Evolutionary conservation across 2,888 invertebrate genomes (phyloP).

Genomic region (Pelosia muscerda): DNA sequence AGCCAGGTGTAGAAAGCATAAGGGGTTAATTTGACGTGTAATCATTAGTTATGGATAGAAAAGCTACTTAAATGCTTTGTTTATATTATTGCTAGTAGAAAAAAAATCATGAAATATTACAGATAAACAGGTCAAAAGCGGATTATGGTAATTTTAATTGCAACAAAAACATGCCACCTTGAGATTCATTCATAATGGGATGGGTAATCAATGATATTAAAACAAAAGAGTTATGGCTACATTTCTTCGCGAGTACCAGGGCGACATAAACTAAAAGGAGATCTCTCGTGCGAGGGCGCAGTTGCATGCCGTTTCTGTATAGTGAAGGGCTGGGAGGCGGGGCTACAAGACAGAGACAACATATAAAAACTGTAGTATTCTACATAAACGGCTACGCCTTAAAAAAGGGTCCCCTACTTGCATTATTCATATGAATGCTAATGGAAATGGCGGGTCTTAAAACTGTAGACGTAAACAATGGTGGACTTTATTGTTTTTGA

Average conservation of each 20-base stretch:
- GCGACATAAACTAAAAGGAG: conserved; percentile 37
- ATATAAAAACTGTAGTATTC: conserved; percentile 50
- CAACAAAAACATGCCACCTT: background rate
- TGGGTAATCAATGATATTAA: background rate
- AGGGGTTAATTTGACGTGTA: background rate
- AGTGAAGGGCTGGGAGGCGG: conserved; percentile 37
- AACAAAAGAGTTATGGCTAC: conserved; percentile 50
- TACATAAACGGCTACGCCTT: conserved; percentile 48
- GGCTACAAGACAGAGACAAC: conserved; percentile 51
- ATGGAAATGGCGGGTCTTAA: conserved; percentile 66
- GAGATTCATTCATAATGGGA: background rate
- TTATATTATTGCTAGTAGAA: background rate
- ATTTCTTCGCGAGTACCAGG: conserved; percentile 57
- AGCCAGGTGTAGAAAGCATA: background rate
- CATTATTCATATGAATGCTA: conserved; percentile 72
- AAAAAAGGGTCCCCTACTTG: conserved; percentile 58
- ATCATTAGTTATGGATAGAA: background rate
- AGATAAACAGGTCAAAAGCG: background rate
- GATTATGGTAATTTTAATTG: background rate
- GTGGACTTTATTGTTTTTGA: conserved; percentile 61
- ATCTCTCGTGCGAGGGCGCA: conserved; percentile 23
- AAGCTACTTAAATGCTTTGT: background rate
- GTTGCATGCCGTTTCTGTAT: conserved; percentile 43
- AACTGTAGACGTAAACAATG: conserved; percentile 65
- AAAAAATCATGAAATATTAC: too few species aligned